Base-by-base conservation (phyloP, 2,113 vertebrate genomes). In the Sinocyclocheilus grahami region DNA sequence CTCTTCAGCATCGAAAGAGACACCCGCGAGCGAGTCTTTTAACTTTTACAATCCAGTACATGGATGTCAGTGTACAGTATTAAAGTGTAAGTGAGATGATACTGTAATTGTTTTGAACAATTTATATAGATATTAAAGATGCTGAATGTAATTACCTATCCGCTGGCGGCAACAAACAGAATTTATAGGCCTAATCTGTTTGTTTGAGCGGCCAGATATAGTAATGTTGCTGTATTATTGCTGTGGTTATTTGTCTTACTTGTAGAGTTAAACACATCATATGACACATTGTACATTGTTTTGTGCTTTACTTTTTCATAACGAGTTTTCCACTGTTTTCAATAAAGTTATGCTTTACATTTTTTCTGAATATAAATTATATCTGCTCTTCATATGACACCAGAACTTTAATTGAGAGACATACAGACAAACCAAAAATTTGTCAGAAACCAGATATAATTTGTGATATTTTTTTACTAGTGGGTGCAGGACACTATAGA, bases 1-100 rank as follows among this genome's bases (percentile, higher is more conserved):
- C 94, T 96, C 97, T 96, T 96, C 96, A 97, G 97, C 97, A 97
- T 96, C 93, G 93, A 97, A 95, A 94, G 94, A 92, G 93, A 89
- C 96, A 86, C 67, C 96, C 90, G 8, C 3, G 65, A 27, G 30
- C 2, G 30, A 90, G 86, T 39, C 13, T 78, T 39, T 83, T 71
- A 46, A 20, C 69, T 48, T 37, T 13, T n/a, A 82, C 75, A 63
- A 22, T 18, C 53, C 42, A 33, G 10, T 18, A 13, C 30, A 22
- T 78, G 46, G 18, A n/a, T 30, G 72, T 65, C 33, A 69, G 46
- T 77, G 13, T 53, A 30, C 75, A 20, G 18, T 42, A 22, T 22
- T 22, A 72, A 72, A 72, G 4, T 48, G n/a, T 14, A 75, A 75
- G 39, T 13, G 37, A 48, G n/a, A 76, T 14, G n/a, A 48, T 75